Base-by-base conservation (phyloP, 2,888 invertebrate genomes). In the Andrena minutula region DNA sequence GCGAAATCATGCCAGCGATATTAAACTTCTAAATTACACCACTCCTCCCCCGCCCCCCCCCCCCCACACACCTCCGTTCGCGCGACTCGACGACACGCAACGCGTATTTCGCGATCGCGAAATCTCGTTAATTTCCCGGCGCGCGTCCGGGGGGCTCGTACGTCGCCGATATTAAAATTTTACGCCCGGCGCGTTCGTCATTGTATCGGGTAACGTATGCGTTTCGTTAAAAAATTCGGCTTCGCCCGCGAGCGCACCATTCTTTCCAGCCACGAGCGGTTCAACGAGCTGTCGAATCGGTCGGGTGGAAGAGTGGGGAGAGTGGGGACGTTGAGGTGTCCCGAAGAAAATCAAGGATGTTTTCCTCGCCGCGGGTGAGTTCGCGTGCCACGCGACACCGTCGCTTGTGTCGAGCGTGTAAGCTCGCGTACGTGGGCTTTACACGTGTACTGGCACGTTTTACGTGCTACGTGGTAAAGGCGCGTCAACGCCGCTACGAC, bases 391-490 rank as follows among this genome's bases (percentile, higher is more conserved):
- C 86, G 86, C 81, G 82, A 83, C 76, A 61, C 61, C 65, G 74
- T 76, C 78, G 60, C 51, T 23, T 63, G 65, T 72, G 74, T 75
- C 78, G 60, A 47, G n/a, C 65, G 77, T 81, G 58, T 80, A 79
- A 76, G 68, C 66, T 76, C 77, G 53, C 75, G 84, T 82, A 85
- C 83, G 85, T 76, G 79, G 64, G 56, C 63, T 84, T 83, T 83
- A 84, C 78, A 70, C 73, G 85, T 78, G 74, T 77, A 66, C 69
- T 64, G 64, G 78, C 81, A 84, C 86, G 85, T 84, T 86, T 77
- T 72, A 88, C 82, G 82, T 77, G 77, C 20, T 82, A 85, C 82
- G 85, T 81, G 85, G 79, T 60, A 79, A 82, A 86, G 71, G 74
- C 84, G 77, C 80, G 78, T 85, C 87, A 76, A 79, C 86, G 76